phyloP scores from a whole-genome alignment of 2,113 vertebrate species.

The Proterorhinus semilunaris region DNA sequence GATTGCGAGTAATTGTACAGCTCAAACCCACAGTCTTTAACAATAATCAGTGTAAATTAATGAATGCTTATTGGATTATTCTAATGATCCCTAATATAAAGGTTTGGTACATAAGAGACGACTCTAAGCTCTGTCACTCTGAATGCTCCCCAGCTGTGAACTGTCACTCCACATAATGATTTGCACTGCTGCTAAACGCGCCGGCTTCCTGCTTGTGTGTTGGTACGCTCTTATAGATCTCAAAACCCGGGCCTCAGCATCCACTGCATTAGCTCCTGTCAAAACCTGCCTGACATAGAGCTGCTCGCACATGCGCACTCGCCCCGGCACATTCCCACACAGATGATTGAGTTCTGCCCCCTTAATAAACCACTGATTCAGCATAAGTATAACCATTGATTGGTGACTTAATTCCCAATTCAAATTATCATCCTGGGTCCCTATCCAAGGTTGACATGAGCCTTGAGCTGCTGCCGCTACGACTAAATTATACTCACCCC shows the following conservation, averaged over 20 bases:
- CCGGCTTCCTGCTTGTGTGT: constrained; percentile 4
- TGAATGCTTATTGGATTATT: neutral
- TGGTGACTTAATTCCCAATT: constrained; percentile 76
- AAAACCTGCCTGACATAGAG: constrained; percentile 19
- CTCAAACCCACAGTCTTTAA: neutral
- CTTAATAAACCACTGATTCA: constrained; percentile 70
- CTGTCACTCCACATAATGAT: neutral
- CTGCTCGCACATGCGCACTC: constrained; percentile 18
- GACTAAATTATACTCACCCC: constrained; percentile 70
- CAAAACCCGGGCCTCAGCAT: constrained; percentile 17
- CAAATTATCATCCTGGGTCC: constrained; percentile 76
- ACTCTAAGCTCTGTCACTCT: neutral
- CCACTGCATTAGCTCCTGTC: constrained; percentile 12
- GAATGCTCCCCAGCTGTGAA: neutral
- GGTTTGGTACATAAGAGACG: neutral
- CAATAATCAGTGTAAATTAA: neutral
- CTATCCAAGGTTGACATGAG: constrained; percentile 75
- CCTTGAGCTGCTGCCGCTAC: constrained; percentile 69
- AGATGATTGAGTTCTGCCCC: constrained; percentile 62
- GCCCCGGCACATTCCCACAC: constrained; percentile 28
- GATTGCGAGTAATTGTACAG: too few species aligned
- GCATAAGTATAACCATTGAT: constrained; percentile 75
- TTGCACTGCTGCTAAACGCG: neutral
- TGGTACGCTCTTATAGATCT: neutral
- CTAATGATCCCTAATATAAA: neutral